Evolutionary conservation across 2,113 vertebrate genomes (phyloP).

Genomic region (Crotophaga sulcirostris): DNA sequence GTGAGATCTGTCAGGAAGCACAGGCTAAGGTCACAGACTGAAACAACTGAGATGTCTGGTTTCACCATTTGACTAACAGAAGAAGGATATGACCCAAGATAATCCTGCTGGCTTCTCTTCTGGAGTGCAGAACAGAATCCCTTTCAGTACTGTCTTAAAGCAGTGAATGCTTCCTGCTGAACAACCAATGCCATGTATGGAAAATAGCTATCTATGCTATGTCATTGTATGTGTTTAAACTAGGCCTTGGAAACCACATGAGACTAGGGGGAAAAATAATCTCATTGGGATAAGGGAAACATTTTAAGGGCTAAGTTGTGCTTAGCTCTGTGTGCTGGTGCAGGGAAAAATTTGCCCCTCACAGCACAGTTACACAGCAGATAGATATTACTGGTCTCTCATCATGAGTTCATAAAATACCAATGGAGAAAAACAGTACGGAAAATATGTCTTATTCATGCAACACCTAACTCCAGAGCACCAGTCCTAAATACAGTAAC

Average conservation of each 20-base stretch:
- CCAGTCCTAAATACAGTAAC: neutral
- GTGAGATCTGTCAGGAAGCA: constrained; percentile 6
- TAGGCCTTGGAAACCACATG: constrained; percentile 1
- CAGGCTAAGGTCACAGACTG: constrained; percentile 22
- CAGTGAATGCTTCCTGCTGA: constrained; percentile 8
- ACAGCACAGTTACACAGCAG: neutral
- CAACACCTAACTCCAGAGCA: neutral
- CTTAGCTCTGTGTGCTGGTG: neutral
- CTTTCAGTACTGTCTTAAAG: constrained; percentile 21
- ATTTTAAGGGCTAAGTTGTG: neutral
- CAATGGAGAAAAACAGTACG: neutral
- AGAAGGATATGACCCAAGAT: constrained; percentile 54
- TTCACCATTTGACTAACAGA: constrained; percentile 31
- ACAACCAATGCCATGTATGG: constrained; percentile 33
- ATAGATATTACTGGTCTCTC: neutral
- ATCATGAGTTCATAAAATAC: neutral
- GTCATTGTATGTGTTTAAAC: constrained; percentile 59
- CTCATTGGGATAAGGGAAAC: neutral
- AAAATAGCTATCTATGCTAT: constrained; percentile 53
- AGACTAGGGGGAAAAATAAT: constrained; percentile 16
- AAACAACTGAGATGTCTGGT: constrained; percentile 50
- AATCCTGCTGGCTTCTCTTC: constrained; percentile 29
- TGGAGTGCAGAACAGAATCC: neutral
- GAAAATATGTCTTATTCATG: constrained; percentile 31
- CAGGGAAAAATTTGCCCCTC: neutral